These are phyloP conservation scores for Orthosia gothica DNA, from an alignment of 2,888 invertebrate species.

Conservation along the genomic window DNA sequence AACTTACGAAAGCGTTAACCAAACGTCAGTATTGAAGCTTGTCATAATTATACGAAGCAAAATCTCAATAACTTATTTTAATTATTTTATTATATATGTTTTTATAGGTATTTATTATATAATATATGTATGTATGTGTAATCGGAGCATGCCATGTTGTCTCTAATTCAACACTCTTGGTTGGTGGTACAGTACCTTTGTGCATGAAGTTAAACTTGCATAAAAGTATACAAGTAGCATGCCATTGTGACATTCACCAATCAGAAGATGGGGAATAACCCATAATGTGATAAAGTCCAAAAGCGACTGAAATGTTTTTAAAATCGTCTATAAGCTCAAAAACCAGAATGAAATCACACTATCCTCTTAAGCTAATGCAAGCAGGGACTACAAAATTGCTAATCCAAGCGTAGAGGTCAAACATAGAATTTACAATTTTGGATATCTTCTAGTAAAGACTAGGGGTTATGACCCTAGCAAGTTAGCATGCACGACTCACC, in stretches of 20 bases:
- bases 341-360: not conserved
- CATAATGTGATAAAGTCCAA: not conserved
- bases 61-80: too few relatives aligned
- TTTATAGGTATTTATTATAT: too few relatives aligned
- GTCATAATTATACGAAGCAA: not conserved
- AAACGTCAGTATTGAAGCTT: not conserved
- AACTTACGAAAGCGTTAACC: not conserved
- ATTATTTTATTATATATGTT: too few relatives aligned
- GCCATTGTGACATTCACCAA: too few relatives aligned
- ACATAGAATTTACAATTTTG: not conserved
- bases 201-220: too few relatives aligned
- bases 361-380: not conserved
- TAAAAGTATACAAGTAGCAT: too few relatives aligned
- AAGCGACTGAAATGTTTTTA: not conserved
- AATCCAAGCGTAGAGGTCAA: constrained; percentile 18
- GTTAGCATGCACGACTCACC: constrained; percentile 46
- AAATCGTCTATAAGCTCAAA: not conserved
- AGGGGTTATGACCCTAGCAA: constrained; percentile 31
- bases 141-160: too few relatives aligned
- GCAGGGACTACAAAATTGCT: constrained; percentile 25
- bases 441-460: not conserved
- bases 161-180: too few relatives aligned
- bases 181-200: too few relatives aligned
- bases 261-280: too few relatives aligned
- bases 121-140: too few relatives aligned